phyloP scores from a whole-genome alignment of 2,113 vertebrate genomes.

The Labeo rohita region DNA sequence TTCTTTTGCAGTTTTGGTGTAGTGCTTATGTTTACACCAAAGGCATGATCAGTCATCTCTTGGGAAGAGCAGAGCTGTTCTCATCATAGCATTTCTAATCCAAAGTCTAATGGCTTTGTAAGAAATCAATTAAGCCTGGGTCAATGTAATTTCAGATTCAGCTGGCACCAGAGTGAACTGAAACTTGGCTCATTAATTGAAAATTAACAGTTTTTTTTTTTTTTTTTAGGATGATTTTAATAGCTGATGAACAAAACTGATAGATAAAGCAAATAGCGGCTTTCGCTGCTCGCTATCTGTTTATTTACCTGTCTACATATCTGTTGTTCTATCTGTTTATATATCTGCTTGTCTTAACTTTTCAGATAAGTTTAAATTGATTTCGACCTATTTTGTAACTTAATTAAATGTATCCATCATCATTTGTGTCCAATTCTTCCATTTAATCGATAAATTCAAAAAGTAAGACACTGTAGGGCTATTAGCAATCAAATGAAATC shows the following conservation, averaged over 20 bases:
- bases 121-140: conserved; percentile 45
- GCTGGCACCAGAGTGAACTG: conserved; percentile 14
- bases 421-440: no score
- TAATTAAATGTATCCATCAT: no score
- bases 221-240: conserved; percentile 11
- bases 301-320: background rate
- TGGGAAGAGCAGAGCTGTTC: background rate
- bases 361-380: no score
- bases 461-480: no score
- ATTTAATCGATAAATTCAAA: no score
- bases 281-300: background rate
- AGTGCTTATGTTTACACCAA: conserved; percentile 26
- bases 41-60: conserved; percentile 11
- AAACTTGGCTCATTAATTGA: conserved; percentile 41
- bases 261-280: background rate
- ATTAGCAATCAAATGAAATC: no score
- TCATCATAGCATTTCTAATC: conserved; percentile 41
- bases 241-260: background rate
- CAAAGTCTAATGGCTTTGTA: conserved; percentile 43
- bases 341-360: background rate
- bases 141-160: conserved; percentile 45
- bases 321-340: background rate
- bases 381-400: no score
- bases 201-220: conserved; percentile 39
- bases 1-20: background rate